phyloP scores from a whole-genome alignment of 2,113 vertebrate genomes.

The Nematolebias whitei region DNA sequence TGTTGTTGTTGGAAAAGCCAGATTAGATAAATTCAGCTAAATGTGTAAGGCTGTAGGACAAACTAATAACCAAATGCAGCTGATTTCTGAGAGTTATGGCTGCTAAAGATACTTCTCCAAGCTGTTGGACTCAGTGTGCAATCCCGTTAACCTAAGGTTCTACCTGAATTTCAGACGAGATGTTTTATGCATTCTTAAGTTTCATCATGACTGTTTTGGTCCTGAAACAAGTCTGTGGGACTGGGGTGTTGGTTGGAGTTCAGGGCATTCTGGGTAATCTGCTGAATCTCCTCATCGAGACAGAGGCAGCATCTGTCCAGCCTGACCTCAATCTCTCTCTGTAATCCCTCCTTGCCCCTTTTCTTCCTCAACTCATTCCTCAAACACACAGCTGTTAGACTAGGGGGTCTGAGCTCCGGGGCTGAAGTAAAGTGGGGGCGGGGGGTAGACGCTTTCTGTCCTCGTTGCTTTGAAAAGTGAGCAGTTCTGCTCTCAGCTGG shows the following conservation, averaged over 20 bases:
- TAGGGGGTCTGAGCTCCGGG: neutral
- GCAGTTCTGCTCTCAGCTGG: neutral
- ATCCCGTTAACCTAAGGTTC: too few species aligned
- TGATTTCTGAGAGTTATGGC: too few species aligned
- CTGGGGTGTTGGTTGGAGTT: constrained; percentile 19
- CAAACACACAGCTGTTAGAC: neutral
- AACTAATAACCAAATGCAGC: too few species aligned
- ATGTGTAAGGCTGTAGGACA: too few species aligned
- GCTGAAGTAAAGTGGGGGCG: neutral
- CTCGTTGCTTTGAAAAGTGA: constrained; percentile 2
- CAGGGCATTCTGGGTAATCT: constrained; percentile 52
- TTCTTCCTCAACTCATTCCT: constrained; percentile 11
- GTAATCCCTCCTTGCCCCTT: constrained; percentile 49
- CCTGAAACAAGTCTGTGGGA: neutral
- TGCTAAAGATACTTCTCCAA: too few species aligned
- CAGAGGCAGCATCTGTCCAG: constrained; percentile 66
- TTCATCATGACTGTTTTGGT: neutral
- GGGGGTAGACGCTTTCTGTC: constrained; percentile 5
- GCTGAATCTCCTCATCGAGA: constrained; percentile 67
- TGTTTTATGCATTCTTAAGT: neutral
- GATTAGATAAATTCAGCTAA: too few species aligned
- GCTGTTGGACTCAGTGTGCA: too few species aligned
- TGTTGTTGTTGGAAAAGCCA: too few species aligned
- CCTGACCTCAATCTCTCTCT: constrained; percentile 71
- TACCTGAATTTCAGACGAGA: too few species aligned